Percentiles rank a stretch among this genome's conserved stretches.
Conservation (phyloP, 2,888 invertebrate species). For the Agriopis marginaria region DNA sequence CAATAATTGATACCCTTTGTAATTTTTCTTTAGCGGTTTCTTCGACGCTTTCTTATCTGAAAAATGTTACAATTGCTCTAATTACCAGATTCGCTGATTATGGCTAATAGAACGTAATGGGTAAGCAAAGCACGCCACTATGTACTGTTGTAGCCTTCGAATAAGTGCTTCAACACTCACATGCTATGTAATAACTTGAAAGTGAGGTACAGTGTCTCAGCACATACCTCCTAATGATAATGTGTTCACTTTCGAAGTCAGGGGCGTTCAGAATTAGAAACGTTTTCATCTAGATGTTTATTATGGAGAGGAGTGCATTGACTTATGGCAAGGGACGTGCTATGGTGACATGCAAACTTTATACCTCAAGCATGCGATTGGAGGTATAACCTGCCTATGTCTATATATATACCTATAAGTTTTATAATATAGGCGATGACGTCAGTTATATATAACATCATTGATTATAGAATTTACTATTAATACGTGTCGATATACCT, state of each 20-base stretch:
- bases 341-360: conserved; percentile 3
- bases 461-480: too few species aligned
- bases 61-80: conserved; percentile 35
- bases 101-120: conserved; percentile 37
- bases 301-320: conserved; percentile 38
- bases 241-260: conserved; percentile 46
- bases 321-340: conserved; percentile 13
- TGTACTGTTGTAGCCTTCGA: conserved; percentile 9
- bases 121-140: conserved; percentile 34
- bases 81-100: conserved; percentile 35
- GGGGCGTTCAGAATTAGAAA: conserved; percentile 41
- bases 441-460: too few species aligned
- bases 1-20: conserved; percentile 85
- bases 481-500: too few species aligned
- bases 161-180: conserved; percentile 30
- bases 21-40: conserved; percentile 78
- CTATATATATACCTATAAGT: too few species aligned
- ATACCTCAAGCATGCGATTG: neutral
- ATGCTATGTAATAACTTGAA: conserved; percentile 50
- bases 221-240: conserved; percentile 42
- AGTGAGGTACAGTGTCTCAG: conserved; percentile 47
- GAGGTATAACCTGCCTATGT: too few species aligned
- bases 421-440: too few species aligned
- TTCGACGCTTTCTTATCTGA: conserved; percentile 70
- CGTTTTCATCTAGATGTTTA: conserved; percentile 35